Evolutionary conservation across 2,113 vertebrate genomes (phyloP).

Genomic region (Salvelinus fontinalis): DNA sequence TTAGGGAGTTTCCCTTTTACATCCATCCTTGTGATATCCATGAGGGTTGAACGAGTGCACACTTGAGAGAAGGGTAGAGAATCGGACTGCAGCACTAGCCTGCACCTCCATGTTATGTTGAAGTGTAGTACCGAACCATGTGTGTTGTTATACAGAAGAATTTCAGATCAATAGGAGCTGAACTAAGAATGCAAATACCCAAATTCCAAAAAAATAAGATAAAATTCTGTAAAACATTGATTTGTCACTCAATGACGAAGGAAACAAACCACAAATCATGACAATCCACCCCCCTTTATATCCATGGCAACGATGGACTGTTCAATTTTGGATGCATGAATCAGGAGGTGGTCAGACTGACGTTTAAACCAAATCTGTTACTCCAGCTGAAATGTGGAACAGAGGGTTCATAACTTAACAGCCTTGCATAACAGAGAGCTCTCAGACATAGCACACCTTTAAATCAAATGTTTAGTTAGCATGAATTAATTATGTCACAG

Average conservation of each 20-base stretch:
- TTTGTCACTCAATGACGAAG: background rate
- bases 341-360: background rate
- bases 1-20: too few relatives aligned
- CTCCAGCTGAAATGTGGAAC: background rate
- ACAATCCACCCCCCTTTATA: background rate
- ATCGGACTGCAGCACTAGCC: too few relatives aligned
- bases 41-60: too few relatives aligned
- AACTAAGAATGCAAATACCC: background rate
- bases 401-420: background rate
- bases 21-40: too few relatives aligned
- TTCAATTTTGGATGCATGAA: background rate
- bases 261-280: background rate
- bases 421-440: constrained; percentile 22
- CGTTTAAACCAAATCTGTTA: background rate
- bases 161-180: background rate
- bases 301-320: background rate
- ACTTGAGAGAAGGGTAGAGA: too few relatives aligned
- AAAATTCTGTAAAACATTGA: background rate
- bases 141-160: background rate
- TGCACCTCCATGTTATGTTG: too few relatives aligned
- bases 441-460: constrained; percentile 11
- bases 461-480: constrained; percentile 31
- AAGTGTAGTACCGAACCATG: too few relatives aligned
- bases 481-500: constrained; percentile 51
- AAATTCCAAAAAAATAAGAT: background rate